phyloP scores from a whole-genome alignment of 2,113 vertebrate species.

The Anas platyrhynchos region DNA sequence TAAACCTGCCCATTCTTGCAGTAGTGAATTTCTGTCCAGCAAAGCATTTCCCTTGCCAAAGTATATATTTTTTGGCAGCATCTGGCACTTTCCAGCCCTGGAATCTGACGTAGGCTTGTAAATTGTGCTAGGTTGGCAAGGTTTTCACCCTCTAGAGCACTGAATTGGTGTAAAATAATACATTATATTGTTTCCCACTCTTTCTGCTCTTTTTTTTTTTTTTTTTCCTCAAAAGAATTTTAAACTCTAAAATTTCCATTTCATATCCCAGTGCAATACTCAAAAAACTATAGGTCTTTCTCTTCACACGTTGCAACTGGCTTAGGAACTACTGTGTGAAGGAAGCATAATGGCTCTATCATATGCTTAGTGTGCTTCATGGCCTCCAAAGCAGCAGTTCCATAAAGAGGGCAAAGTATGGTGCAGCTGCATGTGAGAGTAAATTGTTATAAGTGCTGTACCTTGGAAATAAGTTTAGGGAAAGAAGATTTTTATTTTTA shows the following conservation, averaged over 20 bases:
- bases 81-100: slow-evolving; percentile 67
- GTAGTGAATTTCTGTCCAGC: slow-evolving; percentile 69
- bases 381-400: background rate
- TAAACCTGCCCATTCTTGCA: slow-evolving; percentile 68
- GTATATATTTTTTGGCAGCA: slow-evolving; percentile 75
- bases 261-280: background rate
- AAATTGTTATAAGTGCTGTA: slow-evolving; percentile 9
- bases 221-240: slow-evolving; percentile 51
- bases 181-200: slow-evolving; percentile 65
- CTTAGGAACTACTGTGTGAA: background rate
- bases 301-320: background rate
- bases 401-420: background rate
- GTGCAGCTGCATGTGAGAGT: background rate
- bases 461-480: slow-evolving; percentile 7
- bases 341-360: background rate
- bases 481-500: background rate
- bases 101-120: slow-evolving; percentile 76
- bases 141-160: slow-evolving; percentile 59
- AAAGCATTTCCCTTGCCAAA: slow-evolving; percentile 76
- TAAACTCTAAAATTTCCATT: slow-evolving; percentile 45
- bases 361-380: background rate
- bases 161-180: slow-evolving; percentile 74
- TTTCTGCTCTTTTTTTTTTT: slow-evolving; percentile 34
- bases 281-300: background rate
- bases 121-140: slow-evolving; percentile 76